Evolutionary conservation across 2,113 vertebrate species (phyloP), one percentile per base, ranked within the genome.

Genomic region (Morone chrysops): DNA sequence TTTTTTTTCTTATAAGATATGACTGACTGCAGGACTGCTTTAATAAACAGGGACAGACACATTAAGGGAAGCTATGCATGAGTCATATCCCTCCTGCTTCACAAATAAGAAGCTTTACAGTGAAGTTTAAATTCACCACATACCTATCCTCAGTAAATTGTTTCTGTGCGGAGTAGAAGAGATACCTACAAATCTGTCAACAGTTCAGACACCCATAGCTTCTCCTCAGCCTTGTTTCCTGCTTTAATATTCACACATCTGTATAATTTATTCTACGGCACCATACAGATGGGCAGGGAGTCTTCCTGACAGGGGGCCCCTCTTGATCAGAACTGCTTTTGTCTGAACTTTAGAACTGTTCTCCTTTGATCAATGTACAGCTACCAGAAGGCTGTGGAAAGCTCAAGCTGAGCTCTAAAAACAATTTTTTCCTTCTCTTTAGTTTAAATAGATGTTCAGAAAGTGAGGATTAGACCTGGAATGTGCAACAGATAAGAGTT

Each of bases 301-400:
- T 71, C 68, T 71, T 81, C 74, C 7, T 78, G 83, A 77, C 84
- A 72, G 84, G 72, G 75, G 83, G 60, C 61, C 68, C 68, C 50
- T 81, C 80, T 86, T 91, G 70, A 92, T 91, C 81, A 86, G 40
- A 85, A 85, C 70, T 54, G 68, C 87, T 87, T 90, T 90, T 86
- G 84, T 89, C 89, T 88, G 82, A 83, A 88, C 81, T 86, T 81
- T 43, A 79, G 60, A 68, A 87, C 80, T 68, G 36, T 50, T 77
- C 65, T n/a, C 41, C 76, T 91, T 90, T 89, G 86, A 90, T 91
- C 84, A 87, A 70, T 43, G 48, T 72, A 36, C 73, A 48, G 74
- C 75, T 45, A 77, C 43, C 65, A 88, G 68, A 65, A 87, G 85
- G 76, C 40, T 70, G 67, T 12, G 38, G 68, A 57, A 74, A 86